Base-by-base conservation (phyloP, 2,113 vertebrate genomes). In the Maccullochella peelii region DNA sequence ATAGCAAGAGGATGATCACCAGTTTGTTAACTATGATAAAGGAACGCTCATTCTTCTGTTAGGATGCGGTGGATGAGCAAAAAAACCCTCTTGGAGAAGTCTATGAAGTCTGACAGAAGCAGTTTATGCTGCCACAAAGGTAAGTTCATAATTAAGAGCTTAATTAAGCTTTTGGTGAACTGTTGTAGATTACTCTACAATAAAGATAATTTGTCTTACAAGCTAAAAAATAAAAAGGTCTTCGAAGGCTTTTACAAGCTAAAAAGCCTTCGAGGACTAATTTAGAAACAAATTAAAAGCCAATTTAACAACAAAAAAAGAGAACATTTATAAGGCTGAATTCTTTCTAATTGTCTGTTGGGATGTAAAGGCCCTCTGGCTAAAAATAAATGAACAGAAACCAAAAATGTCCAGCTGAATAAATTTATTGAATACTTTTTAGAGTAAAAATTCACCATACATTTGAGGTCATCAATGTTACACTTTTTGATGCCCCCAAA, bases 401-500 rank as follows among this genome's bases (percentile, higher is more conserved):
- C 52, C 65, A 87, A 88, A 77, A 66, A 67, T 1, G 63, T 87
- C 82, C 63, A 79, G 87, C 79, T 89, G 85, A 91, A 89, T 80
- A 90, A 25, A 83, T 94, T 92, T 94, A 94, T 94, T 95, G 62
- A 1, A 86, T 59, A 79, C 85, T 87, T 83, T 67, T 78, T 87
- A 36, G 76, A 88, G 88, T 91, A 93, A 65, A 95, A 94, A 93
- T 58, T 88, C 92, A 91, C 86, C 91, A 84, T 83, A 92, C 91
- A 94, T 92, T 85, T 91, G 88, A 91, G 86, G 86, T 92, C 82
- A 89, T 92, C 79, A 74, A 36, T 66, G 30, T 86, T 88, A 92
- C 75, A 92, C 83, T 58, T 79, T 42, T 85, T 75, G 83, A 83
- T 84, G 85, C 74, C 89, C 79, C 70, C 85, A 84, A 89, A 88